Evolutionary conservation across 2,113 vertebrate genomes (phyloP), one percentile per base, ranked within the genome.

Genomic region (Mustelus asterias): DNA sequence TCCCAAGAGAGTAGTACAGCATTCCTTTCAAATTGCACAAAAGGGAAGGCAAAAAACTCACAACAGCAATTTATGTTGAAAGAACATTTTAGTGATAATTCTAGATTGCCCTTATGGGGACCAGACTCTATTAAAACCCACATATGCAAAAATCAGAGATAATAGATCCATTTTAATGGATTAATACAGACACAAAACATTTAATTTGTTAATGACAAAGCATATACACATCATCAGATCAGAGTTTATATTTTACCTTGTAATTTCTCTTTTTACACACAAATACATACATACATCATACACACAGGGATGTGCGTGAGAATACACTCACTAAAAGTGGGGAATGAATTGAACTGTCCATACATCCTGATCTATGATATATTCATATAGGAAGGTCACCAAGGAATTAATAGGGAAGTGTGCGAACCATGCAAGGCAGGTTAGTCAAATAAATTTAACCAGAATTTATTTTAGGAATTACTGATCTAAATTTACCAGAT

Each of bases 21-120:
- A 93, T 65, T 93, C 33, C 60, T n/a, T 93, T 65, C 89, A 93
- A 93, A 93, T 65, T 67, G 18, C 60, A 67, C 60, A 65, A 65
- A 37, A 8, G 89, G 60, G 33, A 65, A 22, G 89, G 37, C 33
- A 41, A 65, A 67, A 93, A 93, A 65, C 58, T 20, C 89, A 65
- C 58, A 65, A n/a, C 89, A 93, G 89, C 58, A 93, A 93, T 67
- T 93, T 65, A 93, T 67, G 60, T 8, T 93, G 63, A 93, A 63
- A 65, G 29, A 93, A 93, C 60, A 93, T 93, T 93, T 93, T 93
- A 93, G 65, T 67, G 89, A 58, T 65, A 93, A 65, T 93, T 93
- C 89, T 67, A 37, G 89, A 93, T 93, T 93, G 89, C 89, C 65
- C 89, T 67, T 93, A 37, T 67, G 89, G 29, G 89, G 89, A 65